Evolutionary conservation across 2,113 vertebrate species (phyloP).

Genomic region (Chroicocephalus ridibundus): DNA sequence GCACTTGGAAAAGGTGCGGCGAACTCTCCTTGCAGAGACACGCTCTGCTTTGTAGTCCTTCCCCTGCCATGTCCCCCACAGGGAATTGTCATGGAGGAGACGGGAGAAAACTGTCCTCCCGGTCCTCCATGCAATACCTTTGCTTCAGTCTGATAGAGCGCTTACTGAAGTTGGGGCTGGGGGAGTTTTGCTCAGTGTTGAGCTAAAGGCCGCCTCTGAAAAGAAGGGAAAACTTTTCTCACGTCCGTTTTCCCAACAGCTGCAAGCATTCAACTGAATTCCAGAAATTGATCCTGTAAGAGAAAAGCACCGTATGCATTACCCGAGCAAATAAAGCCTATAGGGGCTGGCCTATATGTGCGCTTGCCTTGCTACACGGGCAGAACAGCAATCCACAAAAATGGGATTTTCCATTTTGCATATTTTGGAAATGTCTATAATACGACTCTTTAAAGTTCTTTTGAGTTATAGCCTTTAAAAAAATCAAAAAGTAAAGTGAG

Average conservation of each 20-base stretch:
- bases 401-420: neutral
- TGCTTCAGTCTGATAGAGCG: neutral
- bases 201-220: neutral
- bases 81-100: neutral
- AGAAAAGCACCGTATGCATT: neutral
- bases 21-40: neutral
- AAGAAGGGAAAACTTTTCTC: neutral
- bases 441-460: neutral
- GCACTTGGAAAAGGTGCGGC: neutral
- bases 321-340: neutral
- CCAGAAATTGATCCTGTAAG: neutral
- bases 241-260: neutral
- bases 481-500: neutral
- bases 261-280: neutral
- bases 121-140: neutral
- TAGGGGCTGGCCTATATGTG: neutral
- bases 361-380: neutral
- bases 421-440: neutral
- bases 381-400: neutral
- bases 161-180: neutral
- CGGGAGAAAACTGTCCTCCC: neutral
- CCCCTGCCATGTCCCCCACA: too few relatives aligned
- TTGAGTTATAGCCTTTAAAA: neutral
- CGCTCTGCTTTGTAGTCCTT: neutral
- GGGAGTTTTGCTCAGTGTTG: neutral